phyloP scores from a whole-genome alignment of 2,888 invertebrate species.

The Melinaea menophilus region DNA sequence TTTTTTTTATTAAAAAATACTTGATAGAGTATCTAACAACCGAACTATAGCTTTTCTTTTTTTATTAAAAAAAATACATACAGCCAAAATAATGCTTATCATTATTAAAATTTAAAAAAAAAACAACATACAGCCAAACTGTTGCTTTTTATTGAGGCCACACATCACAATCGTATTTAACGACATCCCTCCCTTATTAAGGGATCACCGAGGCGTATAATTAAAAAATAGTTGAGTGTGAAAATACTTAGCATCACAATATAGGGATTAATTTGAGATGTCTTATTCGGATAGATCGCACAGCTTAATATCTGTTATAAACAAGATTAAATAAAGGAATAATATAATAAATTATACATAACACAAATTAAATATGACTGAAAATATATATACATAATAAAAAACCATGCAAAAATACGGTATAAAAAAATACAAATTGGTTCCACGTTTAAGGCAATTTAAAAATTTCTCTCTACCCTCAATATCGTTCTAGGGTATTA shows the following conservation, averaged over 20 bases:
- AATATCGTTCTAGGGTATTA: constrained; percentile 70
- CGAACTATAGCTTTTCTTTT: too few relatives aligned
- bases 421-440: constrained; percentile 24
- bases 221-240: constrained; percentile 67
- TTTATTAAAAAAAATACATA: too few relatives aligned
- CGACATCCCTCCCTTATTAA: constrained; percentile 65
- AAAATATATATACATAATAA: constrained; percentile 17
- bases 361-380: too few relatives aligned
- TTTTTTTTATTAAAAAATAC: too few relatives aligned
- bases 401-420: background rate
- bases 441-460: constrained; percentile 35
- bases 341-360: background rate
- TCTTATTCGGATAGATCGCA: background rate
- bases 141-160: background rate
- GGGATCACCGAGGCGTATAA: constrained; percentile 58
- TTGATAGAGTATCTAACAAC: too few relatives aligned
- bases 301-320: constrained; percentile 17
- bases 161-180: constrained; percentile 14
- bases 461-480: constrained; percentile 37
- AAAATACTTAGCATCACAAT: constrained; percentile 60
- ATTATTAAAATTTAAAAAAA: background rate
- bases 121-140: background rate
- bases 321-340: background rate
- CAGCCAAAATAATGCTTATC: too few relatives aligned
- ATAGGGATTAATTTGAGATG: constrained; percentile 44